Evolutionary conservation across 2,797 vertebrate species (phyloP).

Genomic region (Margarornis squamiger): DNA sequence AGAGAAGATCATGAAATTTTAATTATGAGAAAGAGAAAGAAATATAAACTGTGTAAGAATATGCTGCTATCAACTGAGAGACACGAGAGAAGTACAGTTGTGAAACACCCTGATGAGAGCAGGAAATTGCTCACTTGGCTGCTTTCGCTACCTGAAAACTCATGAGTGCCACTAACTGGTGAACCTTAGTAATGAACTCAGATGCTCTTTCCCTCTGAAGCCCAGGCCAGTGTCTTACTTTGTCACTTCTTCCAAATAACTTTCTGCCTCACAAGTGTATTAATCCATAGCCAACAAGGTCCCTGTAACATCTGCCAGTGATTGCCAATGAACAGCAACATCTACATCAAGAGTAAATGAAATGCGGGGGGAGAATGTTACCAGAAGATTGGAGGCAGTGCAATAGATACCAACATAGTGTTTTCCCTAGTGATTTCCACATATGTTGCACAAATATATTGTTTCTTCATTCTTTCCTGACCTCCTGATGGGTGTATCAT

Average conservation of each 20-base stretch:
- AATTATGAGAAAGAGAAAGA: not conserved
- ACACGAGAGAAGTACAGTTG: not conserved
- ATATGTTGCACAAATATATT: not conserved
- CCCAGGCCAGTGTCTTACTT: not conserved
- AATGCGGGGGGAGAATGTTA: not conserved
- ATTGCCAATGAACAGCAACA: not conserved
- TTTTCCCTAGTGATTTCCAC: not conserved
- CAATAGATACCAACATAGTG: not conserved
- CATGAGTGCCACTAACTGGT: not conserved
- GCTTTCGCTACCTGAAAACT: slow-evolving; percentile 11
- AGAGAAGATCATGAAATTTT: not conserved
- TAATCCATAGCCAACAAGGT: not conserved
- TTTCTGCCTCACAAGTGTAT: not conserved
- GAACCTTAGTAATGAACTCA: not conserved
- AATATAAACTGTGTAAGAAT: not conserved
- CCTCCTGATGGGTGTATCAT: not conserved
- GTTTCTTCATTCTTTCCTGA: not conserved
- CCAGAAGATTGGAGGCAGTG: not conserved
- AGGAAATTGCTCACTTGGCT: not conserved
- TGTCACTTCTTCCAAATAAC: not conserved
- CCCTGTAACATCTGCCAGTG: not conserved
- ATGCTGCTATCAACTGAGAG: not conserved
- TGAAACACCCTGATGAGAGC: not conserved
- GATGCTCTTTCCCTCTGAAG: not conserved
- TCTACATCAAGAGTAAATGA: not conserved